phyloP scores from a whole-genome alignment of 2,797 vertebrate genomes.

The Poeciliopsis turneri region DNA sequence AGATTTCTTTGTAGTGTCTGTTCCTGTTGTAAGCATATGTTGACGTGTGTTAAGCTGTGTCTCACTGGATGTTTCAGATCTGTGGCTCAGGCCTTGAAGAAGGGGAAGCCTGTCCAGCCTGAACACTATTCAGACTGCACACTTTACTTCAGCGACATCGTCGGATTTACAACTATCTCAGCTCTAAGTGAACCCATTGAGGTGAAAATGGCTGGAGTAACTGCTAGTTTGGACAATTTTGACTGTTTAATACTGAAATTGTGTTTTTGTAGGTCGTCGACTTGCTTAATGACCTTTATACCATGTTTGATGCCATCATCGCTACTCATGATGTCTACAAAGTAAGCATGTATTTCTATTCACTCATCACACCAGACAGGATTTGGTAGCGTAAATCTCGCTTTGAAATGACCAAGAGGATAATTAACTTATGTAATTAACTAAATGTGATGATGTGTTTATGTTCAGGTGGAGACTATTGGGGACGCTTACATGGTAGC shows the following conservation, averaged over 20 bases:
- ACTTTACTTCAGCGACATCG: conserved; percentile 91
- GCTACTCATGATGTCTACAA: conserved; percentile 90
- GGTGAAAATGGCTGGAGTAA: conserved; percentile 27
- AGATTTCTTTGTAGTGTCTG: too few species aligned
- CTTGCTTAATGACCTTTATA: conserved; percentile 91
- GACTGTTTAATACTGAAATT: background rate
- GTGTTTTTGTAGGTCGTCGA: conserved; percentile 81
- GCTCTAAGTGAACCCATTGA: conserved; percentile 92
- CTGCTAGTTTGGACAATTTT: background rate
- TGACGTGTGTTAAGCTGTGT: background rate
- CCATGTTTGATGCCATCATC: conserved; percentile 92
- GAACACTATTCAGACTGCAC: conserved; percentile 89
- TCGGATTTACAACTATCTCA: conserved; percentile 92
- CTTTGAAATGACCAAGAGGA: background rate
- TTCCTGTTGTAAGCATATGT: background rate
- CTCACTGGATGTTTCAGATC: conserved; percentile 69
- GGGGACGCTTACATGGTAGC: conserved; percentile 92
- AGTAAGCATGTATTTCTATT: conserved; percentile 61
- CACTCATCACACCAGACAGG: background rate
- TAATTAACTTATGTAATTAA: background rate
- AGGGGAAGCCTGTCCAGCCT: conserved; percentile 83
- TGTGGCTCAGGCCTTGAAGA: conserved; percentile 88
- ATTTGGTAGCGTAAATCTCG: background rate
- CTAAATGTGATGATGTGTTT: background rate
- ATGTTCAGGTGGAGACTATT: conserved; percentile 86